Conservation (phyloP, 2,113 vertebrate genomes). For the Recurvirostra avosetta region DNA sequence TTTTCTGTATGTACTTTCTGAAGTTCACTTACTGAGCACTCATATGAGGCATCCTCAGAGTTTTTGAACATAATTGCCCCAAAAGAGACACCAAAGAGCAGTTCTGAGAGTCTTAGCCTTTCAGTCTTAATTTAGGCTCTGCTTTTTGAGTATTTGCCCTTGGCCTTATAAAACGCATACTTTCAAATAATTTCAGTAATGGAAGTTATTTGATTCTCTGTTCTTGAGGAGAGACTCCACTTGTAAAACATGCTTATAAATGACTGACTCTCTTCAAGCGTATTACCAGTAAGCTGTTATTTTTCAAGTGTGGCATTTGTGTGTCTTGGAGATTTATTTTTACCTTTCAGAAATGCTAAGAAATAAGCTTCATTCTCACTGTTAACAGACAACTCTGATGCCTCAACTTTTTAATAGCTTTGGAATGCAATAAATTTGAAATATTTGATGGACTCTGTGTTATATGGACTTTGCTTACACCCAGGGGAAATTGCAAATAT, state of each 20-base stretch:
- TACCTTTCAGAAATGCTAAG: neutral
- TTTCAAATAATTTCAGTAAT: conserved; percentile 2
- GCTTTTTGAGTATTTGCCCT: neutral
- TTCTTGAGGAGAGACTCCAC: neutral
- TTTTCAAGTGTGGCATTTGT: neutral
- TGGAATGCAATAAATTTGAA: neutral
- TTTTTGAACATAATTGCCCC: neutral
- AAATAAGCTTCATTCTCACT: neutral
- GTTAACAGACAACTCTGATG: neutral
- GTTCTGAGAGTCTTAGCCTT: neutral
- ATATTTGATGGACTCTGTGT: neutral
- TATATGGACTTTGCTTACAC: neutral
- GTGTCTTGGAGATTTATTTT: neutral
- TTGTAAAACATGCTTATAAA: neutral
- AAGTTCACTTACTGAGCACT: neutral
- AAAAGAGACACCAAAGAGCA: neutral
- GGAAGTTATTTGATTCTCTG: neutral
- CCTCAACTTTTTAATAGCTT: neutral
- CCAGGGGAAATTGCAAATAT: neutral
- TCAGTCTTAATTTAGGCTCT: neutral
- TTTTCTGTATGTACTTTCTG: neutral
- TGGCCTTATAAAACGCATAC: neutral
- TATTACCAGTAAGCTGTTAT: neutral
- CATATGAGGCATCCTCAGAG: neutral
- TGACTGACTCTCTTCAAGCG: neutral